These are phyloP conservation scores for Mirounga angustirostris DNA, from an alignment of 2,113 vertebrate genomes.

Conservation along the genomic window DNA sequence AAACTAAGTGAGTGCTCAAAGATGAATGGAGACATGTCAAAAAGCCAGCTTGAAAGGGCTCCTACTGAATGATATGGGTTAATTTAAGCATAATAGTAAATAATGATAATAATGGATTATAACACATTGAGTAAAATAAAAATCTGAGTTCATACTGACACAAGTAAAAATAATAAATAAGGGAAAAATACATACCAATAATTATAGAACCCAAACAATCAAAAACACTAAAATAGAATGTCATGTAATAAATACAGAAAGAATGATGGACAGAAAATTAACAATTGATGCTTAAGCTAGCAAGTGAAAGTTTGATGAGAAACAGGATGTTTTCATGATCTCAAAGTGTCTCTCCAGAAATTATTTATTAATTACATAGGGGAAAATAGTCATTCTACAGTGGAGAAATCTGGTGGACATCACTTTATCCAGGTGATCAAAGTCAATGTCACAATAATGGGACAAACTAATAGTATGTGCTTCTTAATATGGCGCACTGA, in stretches of 20 bases:
- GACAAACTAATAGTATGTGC: background rate
- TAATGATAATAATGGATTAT: background rate
- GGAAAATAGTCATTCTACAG: background rate
- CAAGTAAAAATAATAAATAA: background rate
- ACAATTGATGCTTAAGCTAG: background rate
- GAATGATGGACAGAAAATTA: background rate
- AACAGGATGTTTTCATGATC: background rate
- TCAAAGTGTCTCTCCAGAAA: background rate
- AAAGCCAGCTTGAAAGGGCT: background rate
- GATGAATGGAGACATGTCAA: background rate
- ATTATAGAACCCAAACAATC: background rate
- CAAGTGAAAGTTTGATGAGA: background rate
- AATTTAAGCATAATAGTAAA: background rate
- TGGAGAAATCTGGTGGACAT: background rate
- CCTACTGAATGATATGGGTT: background rate
- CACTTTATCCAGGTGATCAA: background rate
- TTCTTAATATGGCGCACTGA: background rate
- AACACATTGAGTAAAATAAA: background rate
- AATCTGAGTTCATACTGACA: background rate
- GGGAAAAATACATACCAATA: background rate
- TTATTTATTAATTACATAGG: background rate
- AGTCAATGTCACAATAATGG: background rate
- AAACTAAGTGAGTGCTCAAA: slow-evolving; percentile 34
- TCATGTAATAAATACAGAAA: background rate
- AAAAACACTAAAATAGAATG: background rate